A percentile compares a stretch with the other conserved stretches of the same genome.
Evolutionary conservation across 2,888 invertebrate species (phyloP).

Genomic region (Nephrocerus scutellatus): DNA sequence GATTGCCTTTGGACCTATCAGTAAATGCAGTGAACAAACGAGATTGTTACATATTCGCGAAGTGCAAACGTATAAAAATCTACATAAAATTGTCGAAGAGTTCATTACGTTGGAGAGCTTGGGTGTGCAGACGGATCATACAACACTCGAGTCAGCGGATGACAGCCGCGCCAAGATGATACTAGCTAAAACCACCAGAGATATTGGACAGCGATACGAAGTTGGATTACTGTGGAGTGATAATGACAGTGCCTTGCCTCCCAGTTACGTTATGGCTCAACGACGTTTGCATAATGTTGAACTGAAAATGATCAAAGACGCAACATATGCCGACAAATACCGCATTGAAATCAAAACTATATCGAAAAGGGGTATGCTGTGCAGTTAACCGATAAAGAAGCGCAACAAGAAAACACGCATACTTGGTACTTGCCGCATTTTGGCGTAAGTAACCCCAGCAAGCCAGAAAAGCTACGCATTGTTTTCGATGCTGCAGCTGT

Average conservation of each 20-base stretch:
- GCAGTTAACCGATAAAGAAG: conserved; percentile 2
- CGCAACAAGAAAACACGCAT: background rate
- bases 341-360: conserved; percentile 16
- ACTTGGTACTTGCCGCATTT: conserved; percentile 19
- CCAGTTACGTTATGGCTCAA: conserved; percentile 17
- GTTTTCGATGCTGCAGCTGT: conserved; percentile 33
- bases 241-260: conserved; percentile 7
- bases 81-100: conserved; percentile 9
- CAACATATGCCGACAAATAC: conserved; percentile 14
- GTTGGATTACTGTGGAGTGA: conserved; percentile 17
- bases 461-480: conserved; percentile 28
- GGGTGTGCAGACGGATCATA: background rate
- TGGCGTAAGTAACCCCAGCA: conserved; percentile 18
- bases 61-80: background rate
- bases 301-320: conserved; percentile 14
- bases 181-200: conserved; percentile 9
- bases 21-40: background rate
- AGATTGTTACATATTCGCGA: conserved; percentile 11
- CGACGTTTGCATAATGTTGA: conserved; percentile 15
- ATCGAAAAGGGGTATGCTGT: conserved; percentile 16
- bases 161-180: conserved; percentile 8
- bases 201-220: conserved; percentile 11
- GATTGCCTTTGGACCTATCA: conserved; percentile 13
- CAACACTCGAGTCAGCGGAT: conserved; percentile 9
- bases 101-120: conserved; percentile 15